Percentiles rank a stretch among this genome's conserved stretches.
phyloP scores from a whole-genome alignment of 2,113 vertebrate genomes.

The Thymallus thymallus region DNA sequence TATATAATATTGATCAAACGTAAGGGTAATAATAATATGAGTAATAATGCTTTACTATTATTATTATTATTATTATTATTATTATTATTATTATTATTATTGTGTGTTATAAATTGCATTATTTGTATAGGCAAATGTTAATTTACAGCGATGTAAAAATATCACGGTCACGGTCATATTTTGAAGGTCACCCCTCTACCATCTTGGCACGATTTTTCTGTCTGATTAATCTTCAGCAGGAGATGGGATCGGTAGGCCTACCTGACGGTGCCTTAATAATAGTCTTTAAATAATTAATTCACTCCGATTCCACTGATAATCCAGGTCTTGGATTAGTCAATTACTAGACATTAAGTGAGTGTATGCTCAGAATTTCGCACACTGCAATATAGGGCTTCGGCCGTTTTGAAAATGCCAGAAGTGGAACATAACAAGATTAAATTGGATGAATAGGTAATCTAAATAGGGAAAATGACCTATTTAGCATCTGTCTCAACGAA shows the following conservation, averaged over 20 bases:
- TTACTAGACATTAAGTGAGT: constrained; percentile 75
- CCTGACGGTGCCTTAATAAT: constrained; percentile 59
- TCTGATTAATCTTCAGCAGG: constrained; percentile 6
- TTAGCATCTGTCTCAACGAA: too few species aligned
- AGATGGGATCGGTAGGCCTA: constrained; percentile 34
- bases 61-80: background rate
- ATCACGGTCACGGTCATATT: background rate
- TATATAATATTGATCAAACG: background rate
- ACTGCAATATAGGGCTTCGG: constrained; percentile 30
- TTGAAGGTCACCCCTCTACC: background rate
- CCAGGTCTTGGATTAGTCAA: constrained; percentile 66
- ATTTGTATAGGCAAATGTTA: too few species aligned
- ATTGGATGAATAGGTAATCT: background rate
- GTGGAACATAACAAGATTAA: constrained; percentile 23
- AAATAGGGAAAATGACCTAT: too few species aligned
- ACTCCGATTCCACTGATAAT: constrained; percentile 67
- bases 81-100: background rate
- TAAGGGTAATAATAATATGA: background rate
- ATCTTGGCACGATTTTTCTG: background rate
- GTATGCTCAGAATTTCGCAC: constrained; percentile 56
- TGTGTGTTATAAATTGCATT: background rate
- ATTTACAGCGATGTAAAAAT: too few species aligned
- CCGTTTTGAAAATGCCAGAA: background rate
- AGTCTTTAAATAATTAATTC: constrained; percentile 78
- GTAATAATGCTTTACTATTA: background rate